A percentile compares a stretch with the other conserved stretches of the same genome.
These are phyloP conservation scores for Fukomys damarensis DNA, from an alignment of 2,113 vertebrate species.

Conservation along the genomic window DNA sequence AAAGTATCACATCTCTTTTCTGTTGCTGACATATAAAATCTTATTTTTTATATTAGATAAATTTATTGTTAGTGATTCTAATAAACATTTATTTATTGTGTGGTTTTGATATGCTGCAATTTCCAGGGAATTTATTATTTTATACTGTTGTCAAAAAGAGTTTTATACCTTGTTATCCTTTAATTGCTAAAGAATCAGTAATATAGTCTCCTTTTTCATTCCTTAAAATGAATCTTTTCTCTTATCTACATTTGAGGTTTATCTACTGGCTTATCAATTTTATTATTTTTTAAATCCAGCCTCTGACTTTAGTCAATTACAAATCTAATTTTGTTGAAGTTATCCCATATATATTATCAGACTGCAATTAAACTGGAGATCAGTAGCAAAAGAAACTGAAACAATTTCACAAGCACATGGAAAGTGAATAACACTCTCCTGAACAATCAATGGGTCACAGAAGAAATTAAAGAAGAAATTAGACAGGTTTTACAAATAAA, in stretches of 20 bases:
- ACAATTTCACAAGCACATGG: no score
- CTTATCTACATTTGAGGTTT: neutral
- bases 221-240: neutral
- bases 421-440: no score
- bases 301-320: neutral
- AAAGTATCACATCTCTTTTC: neutral
- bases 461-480: no score
- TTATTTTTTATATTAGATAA: neutral
- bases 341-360: no score
- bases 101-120: neutral
- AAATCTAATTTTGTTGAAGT: neutral
- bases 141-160: neutral
- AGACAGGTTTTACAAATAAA: no score
- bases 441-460: no score
- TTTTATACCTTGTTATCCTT: neutral
- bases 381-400: no score
- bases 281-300: neutral
- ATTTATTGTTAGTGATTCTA: slow-evolving; percentile 7
- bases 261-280: neutral
- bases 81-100: neutral
- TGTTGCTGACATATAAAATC: neutral
- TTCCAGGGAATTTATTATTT: neutral
- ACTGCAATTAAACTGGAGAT: no score
- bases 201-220: neutral
- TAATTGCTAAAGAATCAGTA: neutral